Conservation (phyloP, 1,140 invertebrate species). For the Aphidius ervi region DNA sequence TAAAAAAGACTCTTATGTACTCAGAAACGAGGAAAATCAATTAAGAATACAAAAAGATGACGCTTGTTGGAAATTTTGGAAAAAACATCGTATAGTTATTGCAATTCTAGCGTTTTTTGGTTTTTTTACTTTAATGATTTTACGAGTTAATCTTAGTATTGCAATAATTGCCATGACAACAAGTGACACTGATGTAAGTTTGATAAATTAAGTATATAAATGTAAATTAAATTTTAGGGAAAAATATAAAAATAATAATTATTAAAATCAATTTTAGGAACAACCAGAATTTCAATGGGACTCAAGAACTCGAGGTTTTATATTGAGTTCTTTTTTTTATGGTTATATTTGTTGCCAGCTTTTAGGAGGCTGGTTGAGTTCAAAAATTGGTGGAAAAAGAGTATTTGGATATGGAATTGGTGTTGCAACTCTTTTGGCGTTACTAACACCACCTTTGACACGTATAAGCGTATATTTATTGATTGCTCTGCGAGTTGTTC, state of each 20-base stretch:
- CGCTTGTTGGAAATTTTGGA: conserved; percentile 65
- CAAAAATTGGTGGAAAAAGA: conserved; percentile 65
- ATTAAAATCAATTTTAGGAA: conserved; percentile 34
- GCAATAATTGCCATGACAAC: conserved; percentile 85
- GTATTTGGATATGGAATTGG: conserved; percentile 79
- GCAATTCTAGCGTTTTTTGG: conserved; percentile 79
- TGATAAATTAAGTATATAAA: not conserved
- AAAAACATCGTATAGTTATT: conserved; percentile 66
- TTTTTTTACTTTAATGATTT: conserved; percentile 81
- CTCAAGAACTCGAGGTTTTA: conserved; percentile 70
- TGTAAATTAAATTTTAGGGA: not conserved
- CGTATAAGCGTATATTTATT: conserved; percentile 67
- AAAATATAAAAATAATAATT: not conserved
- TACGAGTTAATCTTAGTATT: conserved; percentile 85
- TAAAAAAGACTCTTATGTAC: too few relatives aligned
- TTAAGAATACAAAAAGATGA: conserved; percentile 47
- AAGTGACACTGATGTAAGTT: conserved; percentile 56
- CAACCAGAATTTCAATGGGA: conserved; percentile 77
- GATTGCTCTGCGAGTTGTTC: conserved; percentile 72
- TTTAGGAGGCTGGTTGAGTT: conserved; percentile 67
- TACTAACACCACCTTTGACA: conserved; percentile 77
- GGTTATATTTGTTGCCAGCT: conserved; percentile 73
- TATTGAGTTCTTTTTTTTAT: conserved; percentile 86
- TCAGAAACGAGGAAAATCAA: too few relatives aligned
- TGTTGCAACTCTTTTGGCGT: conserved; percentile 72